Evolutionary conservation across 2,888 invertebrate species (phyloP), one percentile per base, ranked within the genome.

Genomic region (Cristatella mucedo): DNA sequence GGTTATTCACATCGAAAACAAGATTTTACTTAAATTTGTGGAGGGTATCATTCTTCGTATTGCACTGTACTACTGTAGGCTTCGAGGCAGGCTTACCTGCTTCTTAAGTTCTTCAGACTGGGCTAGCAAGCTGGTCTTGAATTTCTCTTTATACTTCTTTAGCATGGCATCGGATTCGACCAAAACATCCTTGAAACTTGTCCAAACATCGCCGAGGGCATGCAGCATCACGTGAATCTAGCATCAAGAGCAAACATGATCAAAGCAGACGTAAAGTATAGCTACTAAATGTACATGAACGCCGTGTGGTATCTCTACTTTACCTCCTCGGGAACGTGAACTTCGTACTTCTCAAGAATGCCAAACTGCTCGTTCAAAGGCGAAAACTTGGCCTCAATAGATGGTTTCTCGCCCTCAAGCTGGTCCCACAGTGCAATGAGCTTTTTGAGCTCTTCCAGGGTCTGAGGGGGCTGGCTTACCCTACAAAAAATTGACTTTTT

Each of bases 301-400:
- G n/a, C n/a, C n/a, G 15, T 37, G n/a, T n/a, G n/a, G 6, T 7
- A 21, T 11, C n/a, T n/a, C 4, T 19, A 9, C 21, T 46, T 47
- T 61, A 78, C 72, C 44, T 76, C 73, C 9, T 74, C 70, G 31
- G 76, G 68, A 39, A 82, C 64, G 39, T 76, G 71, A 0, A 82
- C 77, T 48, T 78, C 76, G 59, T 82, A 82, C 57, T 82, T 83
- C 43, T 57, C 57, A 44, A 66, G 51, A 41, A 66, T 63, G 31
- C 48, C 67, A 68, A 82, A 80, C 58, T 82, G 75, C 40, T 82
- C 81, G 37, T 74, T 67, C 44, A 86, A 78, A 4, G 75, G 74
- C 0, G 77, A 76, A 60, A 87, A 84, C 45, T 76, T 75, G 36
- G 69, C 70, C 60, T 83, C 79, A 41, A 77, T 73, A 1, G 55